Conservation (phyloP, 2,888 invertebrate species). For the Brachylomia viminalis region DNA sequence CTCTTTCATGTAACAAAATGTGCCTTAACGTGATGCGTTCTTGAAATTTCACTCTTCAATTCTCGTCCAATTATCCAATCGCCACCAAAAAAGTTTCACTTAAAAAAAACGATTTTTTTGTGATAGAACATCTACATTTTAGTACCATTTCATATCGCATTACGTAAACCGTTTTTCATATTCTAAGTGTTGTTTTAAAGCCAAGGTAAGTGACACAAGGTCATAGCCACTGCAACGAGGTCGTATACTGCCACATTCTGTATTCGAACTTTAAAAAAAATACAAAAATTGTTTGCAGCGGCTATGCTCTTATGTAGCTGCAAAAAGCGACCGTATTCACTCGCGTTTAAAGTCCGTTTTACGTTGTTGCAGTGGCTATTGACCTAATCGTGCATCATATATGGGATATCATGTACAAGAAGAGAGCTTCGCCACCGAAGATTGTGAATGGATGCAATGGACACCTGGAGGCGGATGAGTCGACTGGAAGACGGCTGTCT, state of each 20-base stretch:
- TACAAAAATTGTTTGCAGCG: slow-evolving; percentile 83
- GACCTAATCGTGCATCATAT: slow-evolving; percentile 99
- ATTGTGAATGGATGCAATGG: slow-evolving; percentile 84
- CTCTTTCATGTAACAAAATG: too few relatives aligned
- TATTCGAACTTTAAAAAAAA: slow-evolving; percentile 60
- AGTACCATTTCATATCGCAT: neutral
- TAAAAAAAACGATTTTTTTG: too few relatives aligned
- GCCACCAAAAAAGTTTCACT: too few relatives aligned
- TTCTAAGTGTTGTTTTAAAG: slow-evolving; percentile 31
- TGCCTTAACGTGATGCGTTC: too few relatives aligned
- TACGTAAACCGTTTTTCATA: neutral
- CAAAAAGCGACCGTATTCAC: slow-evolving; percentile 69
- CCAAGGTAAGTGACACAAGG: slow-evolving; percentile 81
- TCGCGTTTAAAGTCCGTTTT: slow-evolving; percentile 67
- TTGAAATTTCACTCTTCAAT: too few relatives aligned
- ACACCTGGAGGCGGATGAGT: slow-evolving; percentile 79
- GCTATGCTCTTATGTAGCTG: slow-evolving; percentile 90
- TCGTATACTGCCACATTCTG: slow-evolving; percentile 65
- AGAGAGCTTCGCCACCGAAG: slow-evolving; percentile 75
- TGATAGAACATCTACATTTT: too few relatives aligned
- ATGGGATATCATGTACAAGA: slow-evolving; percentile 96
- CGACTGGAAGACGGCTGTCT: slow-evolving; percentile 82
- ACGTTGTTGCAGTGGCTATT: slow-evolving; percentile 98
- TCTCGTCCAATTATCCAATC: too few relatives aligned
- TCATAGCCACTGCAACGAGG: slow-evolving; percentile 90